phyloP scores from a whole-genome alignment of 2,797 vertebrate species.

The Fratercula arctica region DNA sequence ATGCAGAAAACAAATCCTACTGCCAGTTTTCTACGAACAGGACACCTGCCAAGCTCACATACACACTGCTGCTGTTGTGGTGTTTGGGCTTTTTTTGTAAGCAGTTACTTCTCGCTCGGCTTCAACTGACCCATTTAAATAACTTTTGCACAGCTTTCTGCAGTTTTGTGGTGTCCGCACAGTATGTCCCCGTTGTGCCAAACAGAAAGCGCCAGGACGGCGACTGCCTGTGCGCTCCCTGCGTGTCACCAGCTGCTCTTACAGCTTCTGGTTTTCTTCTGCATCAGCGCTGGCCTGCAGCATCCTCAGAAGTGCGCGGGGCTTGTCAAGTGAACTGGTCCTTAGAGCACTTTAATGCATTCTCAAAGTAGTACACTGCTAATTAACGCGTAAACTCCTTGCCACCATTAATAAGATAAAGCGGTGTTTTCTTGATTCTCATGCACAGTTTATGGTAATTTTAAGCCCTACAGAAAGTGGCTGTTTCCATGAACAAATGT shows the following conservation, averaged over 20 bases:
- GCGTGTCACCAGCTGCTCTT: fast-evolving
- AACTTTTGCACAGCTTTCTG: neutral
- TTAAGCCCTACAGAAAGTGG: conserved; percentile 28
- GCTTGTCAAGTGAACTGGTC: neutral
- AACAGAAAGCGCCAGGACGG: neutral
- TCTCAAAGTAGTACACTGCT: neutral
- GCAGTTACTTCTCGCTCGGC: fast-evolving
- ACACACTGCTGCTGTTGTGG: fast-evolving
- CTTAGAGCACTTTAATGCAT: neutral
- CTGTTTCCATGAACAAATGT: conserved; percentile 39
- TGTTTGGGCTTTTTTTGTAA: neutral
- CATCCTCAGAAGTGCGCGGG: fast-evolving
- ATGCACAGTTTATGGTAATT: conserved; percentile 34
- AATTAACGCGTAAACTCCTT: neutral
- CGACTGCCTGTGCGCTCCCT: fast-evolving
- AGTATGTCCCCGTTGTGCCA: fast-evolving
- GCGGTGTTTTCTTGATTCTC: neutral
- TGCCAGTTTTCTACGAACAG: fast-evolving
- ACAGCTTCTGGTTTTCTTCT: neutral
- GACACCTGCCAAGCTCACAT: neutral
- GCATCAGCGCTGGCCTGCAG: neutral
- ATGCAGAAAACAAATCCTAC: neutral
- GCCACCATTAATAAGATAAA: conserved; percentile 27
- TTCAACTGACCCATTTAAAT: fast-evolving
- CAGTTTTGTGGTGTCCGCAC: fast-evolving